Percentiles rank a stretch among this genome's conserved stretches.
These are phyloP conservation scores for Morpho helenor DNA, from an alignment of 2,888 invertebrate species.

Conservation along the genomic window DNA sequence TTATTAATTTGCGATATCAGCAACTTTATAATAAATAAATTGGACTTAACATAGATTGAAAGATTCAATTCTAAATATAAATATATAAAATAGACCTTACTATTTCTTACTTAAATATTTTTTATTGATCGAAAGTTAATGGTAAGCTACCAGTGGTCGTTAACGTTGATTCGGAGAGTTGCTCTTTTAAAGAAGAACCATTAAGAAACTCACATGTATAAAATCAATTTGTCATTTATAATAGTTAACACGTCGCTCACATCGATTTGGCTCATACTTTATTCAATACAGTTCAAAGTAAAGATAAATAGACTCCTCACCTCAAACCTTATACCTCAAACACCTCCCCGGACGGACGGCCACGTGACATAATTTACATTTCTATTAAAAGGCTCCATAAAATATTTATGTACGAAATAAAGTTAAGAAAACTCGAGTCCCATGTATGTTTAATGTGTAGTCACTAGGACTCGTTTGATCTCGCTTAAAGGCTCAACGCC, in stretches of 20 bases:
- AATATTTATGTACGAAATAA: slow-evolving; percentile 69
- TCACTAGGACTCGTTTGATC: slow-evolving; percentile 60
- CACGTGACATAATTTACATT: slow-evolving; percentile 56
- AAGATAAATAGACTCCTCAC: background rate
- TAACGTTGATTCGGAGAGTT: no score
- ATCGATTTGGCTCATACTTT: background rate
- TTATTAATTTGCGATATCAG: no score
- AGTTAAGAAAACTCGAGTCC: slow-evolving; percentile 61
- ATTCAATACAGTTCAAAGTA: slow-evolving; percentile 2
- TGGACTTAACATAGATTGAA: background rate
- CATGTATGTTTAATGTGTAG: slow-evolving; percentile 70
- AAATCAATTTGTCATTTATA: background rate
- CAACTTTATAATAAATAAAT: background rate
- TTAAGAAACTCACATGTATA: no score
- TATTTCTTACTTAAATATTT: no score
- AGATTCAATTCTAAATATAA: no score
- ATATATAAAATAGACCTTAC: no score
- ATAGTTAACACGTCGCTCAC: background rate
- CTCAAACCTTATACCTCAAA: no score
- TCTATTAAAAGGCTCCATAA: slow-evolving; percentile 56
- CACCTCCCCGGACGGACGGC: background rate
- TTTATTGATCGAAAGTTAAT: no score
- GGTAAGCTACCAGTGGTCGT: no score
- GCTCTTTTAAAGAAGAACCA: no score
- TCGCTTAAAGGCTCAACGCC: slow-evolving; percentile 51